Evolutionary conservation across 2,797 vertebrate species (phyloP), one percentile per base, ranked within the genome.

Genomic region (Pampus argenteus): DNA sequence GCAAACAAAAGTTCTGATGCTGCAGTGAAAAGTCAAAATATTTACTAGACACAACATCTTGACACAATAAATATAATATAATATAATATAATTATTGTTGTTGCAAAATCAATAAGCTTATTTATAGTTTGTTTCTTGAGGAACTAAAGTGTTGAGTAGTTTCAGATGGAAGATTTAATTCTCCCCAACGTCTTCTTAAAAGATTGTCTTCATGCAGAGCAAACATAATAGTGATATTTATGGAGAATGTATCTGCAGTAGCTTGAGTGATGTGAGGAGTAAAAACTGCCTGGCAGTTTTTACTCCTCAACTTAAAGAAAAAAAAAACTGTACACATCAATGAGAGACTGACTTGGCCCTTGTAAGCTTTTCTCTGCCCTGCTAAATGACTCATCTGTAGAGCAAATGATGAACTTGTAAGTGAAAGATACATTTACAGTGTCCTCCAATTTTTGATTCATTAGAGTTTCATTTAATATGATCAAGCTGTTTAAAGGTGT

Each of bases 271-370:
- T 59, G 20, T 31, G 31, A 81, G 65, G 28, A 50, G n/a, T n/a
- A n/a, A n/a, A n/a, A n/a, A n/a, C n/a, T n/a, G n/a, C n/a, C n/a
- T n/a, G 18, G 56, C 42, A 63, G 42, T 64, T 69, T 80, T 57
- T 63, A 11, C 1, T 70, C 4, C 50, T 56, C 64, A 28, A 38
- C 58, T 68, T 52, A 52, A 57, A 74, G 29, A 40, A 52, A n/a
- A 47, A 69, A 60, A 9, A 70, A 52, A 57, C 38, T 22, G 55
- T 45, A 25, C 52, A 55, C 58, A 3, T 40, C 40, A 67, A 28
- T 49, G 66, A 64, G 50, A 40, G 64, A 28, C 36, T 54, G 78
- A 71, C 68, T 73, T 71, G 67, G 54, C 66, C 63, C 59, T 18
- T 1, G 9, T 60, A 42, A 79, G 59, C 44, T 62, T 56, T 34